phyloP scores from a whole-genome alignment of 1,140 invertebrate species.

The Xylocopa sonorina region DNA sequence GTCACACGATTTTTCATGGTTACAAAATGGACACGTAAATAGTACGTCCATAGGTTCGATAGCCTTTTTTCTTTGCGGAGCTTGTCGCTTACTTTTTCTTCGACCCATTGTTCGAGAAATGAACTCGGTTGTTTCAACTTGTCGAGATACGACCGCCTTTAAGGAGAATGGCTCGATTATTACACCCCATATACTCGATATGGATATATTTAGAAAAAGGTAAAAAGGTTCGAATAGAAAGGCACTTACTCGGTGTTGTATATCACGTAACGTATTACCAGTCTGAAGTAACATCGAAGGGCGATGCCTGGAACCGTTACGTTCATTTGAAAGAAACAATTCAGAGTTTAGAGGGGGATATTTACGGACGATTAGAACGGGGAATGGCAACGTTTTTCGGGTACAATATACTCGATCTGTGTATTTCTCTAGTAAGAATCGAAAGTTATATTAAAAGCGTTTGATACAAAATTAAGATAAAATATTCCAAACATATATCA shows the following conservation, averaged over 20 bases:
- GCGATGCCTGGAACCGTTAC: neutral
- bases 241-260: too few relatives aligned
- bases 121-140: neutral
- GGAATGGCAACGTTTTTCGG: neutral
- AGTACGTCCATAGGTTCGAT: conserved; percentile 95
- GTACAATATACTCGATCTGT: neutral
- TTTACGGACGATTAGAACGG: too few relatives aligned
- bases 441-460: conserved; percentile 11
- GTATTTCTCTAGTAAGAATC: conserved; percentile 12
- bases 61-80: conserved; percentile 93
- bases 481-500: conserved; percentile 14
- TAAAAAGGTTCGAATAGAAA: neutral
- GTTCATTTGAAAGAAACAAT: neutral
- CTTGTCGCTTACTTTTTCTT: conserved; percentile 96
- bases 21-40: conserved; percentile 99
- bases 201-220: neutral
- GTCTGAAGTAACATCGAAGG: neutral
- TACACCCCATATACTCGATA: neutral
- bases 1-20: conserved; percentile 98
- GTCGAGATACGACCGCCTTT: neutral
- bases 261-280: too few relatives aligned
- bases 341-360: neutral
- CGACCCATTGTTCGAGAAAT: conserved; percentile 92
- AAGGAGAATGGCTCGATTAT: neutral
- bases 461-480: conserved; percentile 35